phyloP scores from a whole-genome alignment of 2,113 vertebrate species.

The Trichomycterus rosablanca region DNA sequence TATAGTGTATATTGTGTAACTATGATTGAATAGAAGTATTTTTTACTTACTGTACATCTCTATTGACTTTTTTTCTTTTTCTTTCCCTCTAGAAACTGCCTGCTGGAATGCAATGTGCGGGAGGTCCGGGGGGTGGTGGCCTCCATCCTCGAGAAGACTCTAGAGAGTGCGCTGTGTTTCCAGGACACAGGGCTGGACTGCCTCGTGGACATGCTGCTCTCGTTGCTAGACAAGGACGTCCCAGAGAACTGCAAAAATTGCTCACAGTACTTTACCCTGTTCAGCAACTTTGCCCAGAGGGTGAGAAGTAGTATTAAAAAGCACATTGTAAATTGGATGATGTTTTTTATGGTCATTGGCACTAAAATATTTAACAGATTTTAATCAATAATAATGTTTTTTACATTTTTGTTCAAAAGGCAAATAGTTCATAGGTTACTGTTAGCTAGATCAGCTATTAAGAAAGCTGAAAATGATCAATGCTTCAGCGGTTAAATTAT shows the following conservation, averaged over 20 bases:
- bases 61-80: not conserved
- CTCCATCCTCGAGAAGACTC: conserved; percentile 92
- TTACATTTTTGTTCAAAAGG: too few relatives aligned
- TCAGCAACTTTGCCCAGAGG: conserved; percentile 96
- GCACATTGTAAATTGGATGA: not conserved
- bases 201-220: conserved; percentile 83
- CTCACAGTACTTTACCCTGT: conserved; percentile 92
- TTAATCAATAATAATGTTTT: too few relatives aligned
- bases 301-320: conserved; percentile 59
- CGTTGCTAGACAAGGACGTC: conserved; percentile 93
- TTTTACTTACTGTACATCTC: not conserved
- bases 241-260: conserved; percentile 98
- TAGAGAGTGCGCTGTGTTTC: conserved; percentile 91
- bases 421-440: too few relatives aligned
- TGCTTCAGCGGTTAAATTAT: too few relatives aligned
- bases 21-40: too few relatives aligned
- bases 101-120: conserved; percentile 90
- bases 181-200: conserved; percentile 82
- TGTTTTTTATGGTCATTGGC: not conserved
- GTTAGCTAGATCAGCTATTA: too few relatives aligned
- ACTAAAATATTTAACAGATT: not conserved
- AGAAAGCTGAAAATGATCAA: too few relatives aligned
- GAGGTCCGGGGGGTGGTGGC: conserved; percentile 91
- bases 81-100: conserved; percentile 74
- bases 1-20: too few relatives aligned